Evolutionary conservation across 2,797 vertebrate species (phyloP).

Genomic region (Liparis tanakae): DNA sequence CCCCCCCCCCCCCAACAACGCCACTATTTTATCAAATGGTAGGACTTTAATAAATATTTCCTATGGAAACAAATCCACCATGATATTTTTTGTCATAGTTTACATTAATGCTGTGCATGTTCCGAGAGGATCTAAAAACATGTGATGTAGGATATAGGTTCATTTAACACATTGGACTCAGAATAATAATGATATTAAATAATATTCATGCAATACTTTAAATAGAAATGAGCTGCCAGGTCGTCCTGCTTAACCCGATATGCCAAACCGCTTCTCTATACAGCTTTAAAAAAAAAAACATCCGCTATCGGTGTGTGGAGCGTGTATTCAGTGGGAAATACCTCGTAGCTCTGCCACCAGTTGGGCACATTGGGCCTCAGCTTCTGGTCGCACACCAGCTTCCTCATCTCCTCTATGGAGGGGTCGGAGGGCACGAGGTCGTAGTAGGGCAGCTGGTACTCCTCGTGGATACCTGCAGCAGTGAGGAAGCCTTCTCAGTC

Average conservation of each 20-base stretch:
- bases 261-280: background rate
- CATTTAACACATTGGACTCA: background rate
- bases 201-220: background rate
- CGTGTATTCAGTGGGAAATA: slow-evolving; percentile 60
- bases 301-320: slow-evolving; percentile 3
- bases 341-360: slow-evolving; percentile 99
- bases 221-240: background rate
- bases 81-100: background rate
- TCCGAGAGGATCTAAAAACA: background rate
- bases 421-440: slow-evolving; percentile 98
- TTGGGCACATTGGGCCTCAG: slow-evolving; percentile 96
- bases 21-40: background rate
- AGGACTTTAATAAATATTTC: background rate
- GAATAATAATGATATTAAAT: background rate
- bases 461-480: slow-evolving; percentile 92
- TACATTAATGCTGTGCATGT: background rate
- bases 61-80: background rate
- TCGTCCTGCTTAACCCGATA: background rate
- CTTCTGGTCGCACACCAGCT: slow-evolving; percentile 98
- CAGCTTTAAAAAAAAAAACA: background rate
- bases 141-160: background rate
- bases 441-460: slow-evolving; percentile 98
- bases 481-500: slow-evolving; percentile 9
- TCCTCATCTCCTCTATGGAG: slow-evolving; percentile 99
- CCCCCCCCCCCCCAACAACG: background rate